phyloP scores from a whole-genome alignment of 2,113 vertebrate genomes.

The Bufo bufo region DNA sequence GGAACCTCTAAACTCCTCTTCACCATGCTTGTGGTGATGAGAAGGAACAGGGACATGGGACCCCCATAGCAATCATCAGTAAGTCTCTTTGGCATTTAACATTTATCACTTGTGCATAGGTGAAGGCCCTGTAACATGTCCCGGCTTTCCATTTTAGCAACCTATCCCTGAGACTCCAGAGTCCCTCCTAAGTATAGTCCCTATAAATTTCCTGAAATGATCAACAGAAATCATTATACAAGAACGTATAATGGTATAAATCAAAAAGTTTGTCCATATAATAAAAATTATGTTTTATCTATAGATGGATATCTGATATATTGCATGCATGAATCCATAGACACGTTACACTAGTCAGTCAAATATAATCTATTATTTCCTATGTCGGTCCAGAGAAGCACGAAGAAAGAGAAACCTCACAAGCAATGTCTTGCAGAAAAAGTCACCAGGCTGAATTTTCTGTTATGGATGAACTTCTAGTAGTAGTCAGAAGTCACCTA shows the following conservation, averaged over 20 bases:
- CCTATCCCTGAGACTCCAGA: not conserved
- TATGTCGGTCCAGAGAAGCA: not conserved
- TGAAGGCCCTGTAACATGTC: not conserved
- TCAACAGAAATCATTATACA: not conserved
- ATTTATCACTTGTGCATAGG: no score
- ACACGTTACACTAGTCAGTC: not conserved
- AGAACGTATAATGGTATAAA: no score
- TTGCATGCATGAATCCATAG: not conserved
- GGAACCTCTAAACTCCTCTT: no score
- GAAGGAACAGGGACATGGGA: no score
- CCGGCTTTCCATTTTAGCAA: no score
- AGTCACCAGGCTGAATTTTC: not conserved
- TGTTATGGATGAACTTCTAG: not conserved
- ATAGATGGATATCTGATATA: no score
- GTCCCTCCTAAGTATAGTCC: not conserved
- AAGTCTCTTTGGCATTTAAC: no score
- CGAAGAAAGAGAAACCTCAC: not conserved
- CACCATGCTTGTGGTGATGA: no score
- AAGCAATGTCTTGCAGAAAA: not conserved
- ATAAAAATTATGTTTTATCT: no score
- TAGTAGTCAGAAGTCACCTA: constrained; percentile 17
- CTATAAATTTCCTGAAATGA: not conserved
- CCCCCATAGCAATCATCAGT: no score
- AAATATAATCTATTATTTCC: not conserved
- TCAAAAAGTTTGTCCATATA: no score